Evolutionary conservation across 2,888 invertebrate species (phyloP).

Genomic region (Hirtodrosophila histrioides): DNA sequence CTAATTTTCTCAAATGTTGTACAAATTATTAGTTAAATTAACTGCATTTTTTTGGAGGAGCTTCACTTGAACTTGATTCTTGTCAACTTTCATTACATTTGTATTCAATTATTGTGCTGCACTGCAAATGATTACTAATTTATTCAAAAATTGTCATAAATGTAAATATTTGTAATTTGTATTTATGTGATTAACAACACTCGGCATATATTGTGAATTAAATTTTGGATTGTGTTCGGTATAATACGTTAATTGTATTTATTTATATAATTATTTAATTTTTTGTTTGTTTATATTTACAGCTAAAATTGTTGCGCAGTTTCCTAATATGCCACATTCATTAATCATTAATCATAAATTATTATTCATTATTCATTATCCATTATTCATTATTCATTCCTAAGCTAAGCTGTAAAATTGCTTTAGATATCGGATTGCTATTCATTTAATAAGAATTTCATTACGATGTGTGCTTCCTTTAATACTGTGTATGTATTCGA

Average conservation of each 20-base stretch:
- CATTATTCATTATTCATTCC: slow-evolving; percentile 6
- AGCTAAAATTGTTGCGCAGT: slow-evolving; percentile 44
- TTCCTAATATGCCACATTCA: slow-evolving; percentile 53
- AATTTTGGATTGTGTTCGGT: slow-evolving; percentile 26
- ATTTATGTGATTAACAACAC: slow-evolving; percentile 35
- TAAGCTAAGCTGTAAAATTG: slow-evolving; percentile 61
- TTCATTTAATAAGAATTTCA: slow-evolving; percentile 21
- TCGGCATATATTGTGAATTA: slow-evolving; percentile 28
- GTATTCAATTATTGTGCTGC: slow-evolving; percentile 73
- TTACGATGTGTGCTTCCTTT: slow-evolving; percentile 22
- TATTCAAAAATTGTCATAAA: slow-evolving; percentile 59
- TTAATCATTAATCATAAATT: slow-evolving; percentile 9
- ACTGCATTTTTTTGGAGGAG: background rate
- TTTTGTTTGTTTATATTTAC: slow-evolving; percentile 42
- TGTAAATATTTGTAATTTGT: slow-evolving; percentile 46
- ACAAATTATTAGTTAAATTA: background rate
- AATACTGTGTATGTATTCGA: slow-evolving; percentile 48
- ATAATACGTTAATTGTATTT: slow-evolving; percentile 10
- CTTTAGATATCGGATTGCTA: slow-evolving; percentile 36
- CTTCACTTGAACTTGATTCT: slow-evolving; percentile 4
- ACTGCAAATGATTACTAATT: slow-evolving; percentile 73
- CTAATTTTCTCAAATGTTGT: too few species aligned
- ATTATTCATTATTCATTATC: slow-evolving; percentile 22
- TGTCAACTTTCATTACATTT: slow-evolving; percentile 10
- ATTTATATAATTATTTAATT: slow-evolving; percentile 5